A percentile compares a stretch with the other conserved stretches of the same genome.
Evolutionary conservation across 1,140 invertebrate species (phyloP).

Genomic region (Drosophila repletoides): DNA sequence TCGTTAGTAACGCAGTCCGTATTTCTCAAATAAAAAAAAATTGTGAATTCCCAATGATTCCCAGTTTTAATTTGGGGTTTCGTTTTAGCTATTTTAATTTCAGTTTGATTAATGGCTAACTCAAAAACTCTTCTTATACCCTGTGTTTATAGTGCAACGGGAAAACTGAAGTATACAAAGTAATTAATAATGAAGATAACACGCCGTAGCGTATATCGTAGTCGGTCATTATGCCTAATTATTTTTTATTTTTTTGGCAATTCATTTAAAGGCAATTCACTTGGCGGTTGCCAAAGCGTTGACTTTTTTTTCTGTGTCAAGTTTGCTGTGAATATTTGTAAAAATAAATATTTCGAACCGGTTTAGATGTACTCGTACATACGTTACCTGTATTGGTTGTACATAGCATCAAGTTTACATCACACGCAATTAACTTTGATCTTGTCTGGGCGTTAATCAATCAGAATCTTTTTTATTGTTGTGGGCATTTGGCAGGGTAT

Average conservation of each 20-base stretch:
- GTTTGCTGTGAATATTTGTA: slow-evolving; percentile 21
- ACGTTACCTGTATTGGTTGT: slow-evolving; percentile 18
- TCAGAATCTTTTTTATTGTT: background rate
- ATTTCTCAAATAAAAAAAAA: too few relatives aligned
- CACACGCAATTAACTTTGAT: slow-evolving; percentile 18
- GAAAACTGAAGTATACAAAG: background rate
- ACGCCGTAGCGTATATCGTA: background rate
- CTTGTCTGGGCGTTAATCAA: background rate
- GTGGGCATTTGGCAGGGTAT: too few relatives aligned
- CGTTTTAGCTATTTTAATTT: background rate
- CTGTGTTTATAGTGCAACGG: background rate
- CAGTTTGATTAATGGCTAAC: slow-evolving; percentile 10
- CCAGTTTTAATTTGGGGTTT: slow-evolving; percentile 1
- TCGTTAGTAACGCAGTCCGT: slow-evolving; percentile 10
- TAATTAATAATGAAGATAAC: too few relatives aligned
- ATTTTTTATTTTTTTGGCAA: slow-evolving; percentile 16
- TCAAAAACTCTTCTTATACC: background rate
- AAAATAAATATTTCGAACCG: slow-evolving; percentile 16
- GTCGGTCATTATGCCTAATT: background rate
- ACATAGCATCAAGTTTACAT: slow-evolving; percentile 8
- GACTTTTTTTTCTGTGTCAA: slow-evolving; percentile 55
- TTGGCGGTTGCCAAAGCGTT: background rate
- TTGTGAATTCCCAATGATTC: slow-evolving; percentile 9
- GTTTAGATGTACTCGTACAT: slow-evolving; percentile 31
- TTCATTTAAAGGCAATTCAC: slow-evolving; percentile 20